Evolutionary conservation across 2,113 vertebrate genomes (phyloP), one percentile per base, ranked within the genome.

Genomic region (Pterocles gutturalis): DNA sequence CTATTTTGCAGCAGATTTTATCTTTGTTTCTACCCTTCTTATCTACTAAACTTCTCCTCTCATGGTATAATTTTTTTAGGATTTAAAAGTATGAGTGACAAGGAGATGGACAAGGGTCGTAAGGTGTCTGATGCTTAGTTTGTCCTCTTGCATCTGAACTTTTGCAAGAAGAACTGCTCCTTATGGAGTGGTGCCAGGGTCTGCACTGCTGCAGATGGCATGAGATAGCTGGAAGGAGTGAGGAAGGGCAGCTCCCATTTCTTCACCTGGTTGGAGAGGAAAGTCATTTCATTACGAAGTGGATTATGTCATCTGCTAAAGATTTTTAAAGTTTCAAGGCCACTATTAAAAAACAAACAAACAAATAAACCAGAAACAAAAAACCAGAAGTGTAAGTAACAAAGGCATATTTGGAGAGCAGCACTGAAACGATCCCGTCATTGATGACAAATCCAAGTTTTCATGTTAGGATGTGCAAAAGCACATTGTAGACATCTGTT

Each of bases 401-500:
- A 70, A 41, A 85, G 70, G 66, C 62, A 1, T 67, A 41, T 76
- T 43, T 90, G 76, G 72, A 61, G 34, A 77, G 80, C 83, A 70
- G 79, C 38, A 34, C 11, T 2, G 53, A 45, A 77, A 28, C 41
- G 67, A 95, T 96, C 90, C 90, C 87, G 90, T 97, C 95, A 95
- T 5, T 53, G 94, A 28, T 93, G 96, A 92, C 83, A 96, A 81
- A 90, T 54, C 53, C 82, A 89, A 46, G 61, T 77, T 89, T 46
- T 96, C 57, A 84, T 49, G 94, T 89, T 73, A 79, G 94, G 85
- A 57, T 80, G 88, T 84, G 71, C 66, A 95, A 79, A 43, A 67
- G 72, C 8, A 6, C 51, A 41, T 31, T 77, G 84, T 83, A 95
- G 71, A 86, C 81, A 95, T 88, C 94, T 97, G 93, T 19, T 96